These are phyloP conservation scores for Oikopleura vanhoeffeni DNA, from an alignment of 23 tunicate genomes.

Conservation along the genomic window DNA sequence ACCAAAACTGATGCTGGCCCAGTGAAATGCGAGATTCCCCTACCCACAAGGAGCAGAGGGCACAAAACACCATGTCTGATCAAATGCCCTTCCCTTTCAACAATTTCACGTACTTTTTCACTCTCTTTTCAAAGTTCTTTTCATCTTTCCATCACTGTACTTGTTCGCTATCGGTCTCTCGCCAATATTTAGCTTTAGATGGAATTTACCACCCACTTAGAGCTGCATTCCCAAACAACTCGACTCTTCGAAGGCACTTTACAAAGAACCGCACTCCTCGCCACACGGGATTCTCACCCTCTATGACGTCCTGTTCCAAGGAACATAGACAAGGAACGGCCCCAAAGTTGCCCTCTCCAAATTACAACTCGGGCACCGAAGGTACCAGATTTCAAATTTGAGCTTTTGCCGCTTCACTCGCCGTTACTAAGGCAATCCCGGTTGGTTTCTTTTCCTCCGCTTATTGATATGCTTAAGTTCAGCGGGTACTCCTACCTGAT, in stretches of 20 bases:
- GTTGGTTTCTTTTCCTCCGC: conserved; percentile 41
- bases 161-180: neutral
- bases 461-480: conserved; percentile 33
- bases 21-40: too few species aligned
- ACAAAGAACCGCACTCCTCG: neutral
- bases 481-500: conserved; percentile 27
- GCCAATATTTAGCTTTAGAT: neutral
- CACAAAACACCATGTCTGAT: neutral
- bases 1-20: too few species aligned
- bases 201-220: conserved; percentile 16
- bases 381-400: conserved; percentile 21
- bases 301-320: conserved; percentile 16
- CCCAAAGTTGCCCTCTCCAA: neutral
- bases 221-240: conserved; percentile 16
- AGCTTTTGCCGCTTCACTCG: conserved; percentile 39
- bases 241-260: neutral
- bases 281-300: neutral
- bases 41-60: too few species aligned
- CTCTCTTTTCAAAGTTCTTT: neutral
- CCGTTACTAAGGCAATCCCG: conserved; percentile 37
- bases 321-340: neutral
- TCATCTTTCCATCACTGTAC: neutral
- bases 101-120: conserved; percentile 21
- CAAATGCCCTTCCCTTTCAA: conserved; percentile 14
- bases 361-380: conserved; percentile 22